These are phyloP conservation scores for Drosophila miranda DNA, from an alignment of 1,140 invertebrate genomes.

Conservation along the genomic window DNA sequence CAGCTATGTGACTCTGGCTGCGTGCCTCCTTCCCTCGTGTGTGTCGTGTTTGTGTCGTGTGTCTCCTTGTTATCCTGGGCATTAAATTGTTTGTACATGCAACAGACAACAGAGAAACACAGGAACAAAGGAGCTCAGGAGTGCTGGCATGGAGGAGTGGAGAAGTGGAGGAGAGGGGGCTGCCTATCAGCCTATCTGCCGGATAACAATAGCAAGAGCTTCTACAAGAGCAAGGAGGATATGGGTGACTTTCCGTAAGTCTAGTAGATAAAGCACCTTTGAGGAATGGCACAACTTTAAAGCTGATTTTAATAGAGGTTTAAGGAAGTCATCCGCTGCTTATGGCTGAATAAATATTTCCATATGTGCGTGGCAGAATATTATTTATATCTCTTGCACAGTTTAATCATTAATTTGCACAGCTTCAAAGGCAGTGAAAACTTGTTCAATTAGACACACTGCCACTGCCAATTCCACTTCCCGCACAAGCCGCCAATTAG, in stretches of 20 bases:
- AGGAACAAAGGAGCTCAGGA: conserved; percentile 21
- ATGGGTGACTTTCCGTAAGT: background rate
- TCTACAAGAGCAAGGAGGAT: conserved; percentile 12
- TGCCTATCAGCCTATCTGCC: conserved; percentile 64
- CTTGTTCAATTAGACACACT: conserved; percentile 9
- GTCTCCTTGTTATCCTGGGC: conserved; percentile 62
- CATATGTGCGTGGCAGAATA: too few species aligned
- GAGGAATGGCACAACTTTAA: conserved; percentile 13
- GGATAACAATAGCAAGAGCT: conserved; percentile 67
- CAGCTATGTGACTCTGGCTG: conserved; percentile 42
- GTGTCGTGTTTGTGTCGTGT: conserved; percentile 18
- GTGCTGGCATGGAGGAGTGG: too few species aligned
- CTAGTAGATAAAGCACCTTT: background rate
- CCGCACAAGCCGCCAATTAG: conserved; percentile 16
- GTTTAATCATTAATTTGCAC: background rate
- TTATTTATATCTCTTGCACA: too few species aligned
- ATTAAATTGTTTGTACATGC: conserved; percentile 72
- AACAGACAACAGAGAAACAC: conserved; percentile 37
- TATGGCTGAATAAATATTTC: too few species aligned
- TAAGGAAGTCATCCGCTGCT: conserved; percentile 5
- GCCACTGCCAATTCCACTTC: background rate
- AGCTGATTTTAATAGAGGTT: conserved; percentile 24
- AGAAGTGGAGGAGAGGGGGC: conserved; percentile 10
- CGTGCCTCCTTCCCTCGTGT: conserved; percentile 25
- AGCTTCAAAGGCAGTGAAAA: too few species aligned